These are phyloP conservation scores for Chlamydotis undulata DNA, from an alignment of 2,113 vertebrate genomes.

Conservation along the genomic window DNA sequence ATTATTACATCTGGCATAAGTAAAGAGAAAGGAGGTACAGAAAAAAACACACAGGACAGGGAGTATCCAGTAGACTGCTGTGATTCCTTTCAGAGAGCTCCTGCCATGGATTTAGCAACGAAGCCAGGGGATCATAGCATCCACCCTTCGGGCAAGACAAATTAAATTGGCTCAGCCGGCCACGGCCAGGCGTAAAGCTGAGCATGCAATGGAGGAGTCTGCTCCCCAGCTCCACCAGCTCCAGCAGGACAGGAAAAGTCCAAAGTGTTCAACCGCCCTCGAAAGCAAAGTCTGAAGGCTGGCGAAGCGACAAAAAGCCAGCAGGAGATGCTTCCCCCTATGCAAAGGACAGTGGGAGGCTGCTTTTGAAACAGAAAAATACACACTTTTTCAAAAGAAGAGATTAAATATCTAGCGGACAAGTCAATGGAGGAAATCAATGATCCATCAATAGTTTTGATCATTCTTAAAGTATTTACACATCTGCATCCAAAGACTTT, in stretches of 20 bases:
- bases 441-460: constrained; percentile 10
- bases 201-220: neutral
- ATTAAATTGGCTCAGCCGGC: neutral
- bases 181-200: neutral
- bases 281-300: constrained; percentile 18
- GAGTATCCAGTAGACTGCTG: neutral
- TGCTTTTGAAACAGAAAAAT: constrained; percentile 28
- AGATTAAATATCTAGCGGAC: neutral
- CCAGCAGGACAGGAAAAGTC: neutral
- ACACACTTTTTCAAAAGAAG: neutral
- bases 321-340: neutral
- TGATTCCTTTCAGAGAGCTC: neutral
- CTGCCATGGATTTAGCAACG: neutral
- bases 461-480: neutral
- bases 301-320: constrained; percentile 27
- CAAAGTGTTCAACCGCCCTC: neutral
- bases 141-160: neutral
- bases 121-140: neutral
- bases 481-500: neutral
- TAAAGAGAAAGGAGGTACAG: neutral
- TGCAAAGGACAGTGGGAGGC: neutral
- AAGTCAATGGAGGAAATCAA: constrained; percentile 38
- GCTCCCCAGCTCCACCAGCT: neutral
- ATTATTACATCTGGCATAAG: neutral
- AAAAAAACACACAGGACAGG: neutral